phyloP scores from a whole-genome alignment of 2,113 vertebrate species.

The Anoplopoma fimbria region DNA sequence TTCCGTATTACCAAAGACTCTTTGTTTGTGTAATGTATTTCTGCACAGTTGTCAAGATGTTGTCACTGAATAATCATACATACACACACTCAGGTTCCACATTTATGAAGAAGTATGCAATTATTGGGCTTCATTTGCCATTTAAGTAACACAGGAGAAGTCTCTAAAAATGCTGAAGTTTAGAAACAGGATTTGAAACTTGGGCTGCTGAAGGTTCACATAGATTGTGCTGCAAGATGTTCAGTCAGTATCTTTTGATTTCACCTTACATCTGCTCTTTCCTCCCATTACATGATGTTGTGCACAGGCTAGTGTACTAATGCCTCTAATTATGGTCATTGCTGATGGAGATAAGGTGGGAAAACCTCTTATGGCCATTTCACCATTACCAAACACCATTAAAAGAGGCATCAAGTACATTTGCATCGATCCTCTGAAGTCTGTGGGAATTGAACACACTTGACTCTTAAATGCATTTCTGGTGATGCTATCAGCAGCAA shows the following conservation, averaged over 20 bases:
- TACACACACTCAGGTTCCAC: no score
- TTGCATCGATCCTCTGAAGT: neutral
- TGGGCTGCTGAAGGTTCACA: accelerated
- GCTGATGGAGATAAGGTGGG: no score
- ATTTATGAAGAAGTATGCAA: no score
- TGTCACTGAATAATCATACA: no score
- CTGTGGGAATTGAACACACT: neutral
- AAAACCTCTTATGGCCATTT: neutral
- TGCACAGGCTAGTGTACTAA: neutral
- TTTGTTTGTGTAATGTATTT: neutral
- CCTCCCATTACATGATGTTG: neutral
- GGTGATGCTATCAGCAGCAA: neutral
- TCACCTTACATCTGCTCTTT: neutral
- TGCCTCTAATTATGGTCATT: neutral
- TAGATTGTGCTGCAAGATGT: neutral
- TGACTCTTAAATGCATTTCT: neutral
- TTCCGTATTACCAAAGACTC: slow-evolving; percentile 47
- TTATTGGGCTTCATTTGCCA: neutral
- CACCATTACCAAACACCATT: no score
- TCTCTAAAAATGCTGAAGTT: neutral
- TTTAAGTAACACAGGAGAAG: neutral
- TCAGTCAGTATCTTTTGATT: neutral
- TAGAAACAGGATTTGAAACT: neutral
- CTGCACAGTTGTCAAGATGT: neutral
- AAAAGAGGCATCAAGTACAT: neutral